These are phyloP conservation scores for Entomobrya proxima DNA, from an alignment of 2,888 invertebrate species.

Conservation along the genomic window DNA sequence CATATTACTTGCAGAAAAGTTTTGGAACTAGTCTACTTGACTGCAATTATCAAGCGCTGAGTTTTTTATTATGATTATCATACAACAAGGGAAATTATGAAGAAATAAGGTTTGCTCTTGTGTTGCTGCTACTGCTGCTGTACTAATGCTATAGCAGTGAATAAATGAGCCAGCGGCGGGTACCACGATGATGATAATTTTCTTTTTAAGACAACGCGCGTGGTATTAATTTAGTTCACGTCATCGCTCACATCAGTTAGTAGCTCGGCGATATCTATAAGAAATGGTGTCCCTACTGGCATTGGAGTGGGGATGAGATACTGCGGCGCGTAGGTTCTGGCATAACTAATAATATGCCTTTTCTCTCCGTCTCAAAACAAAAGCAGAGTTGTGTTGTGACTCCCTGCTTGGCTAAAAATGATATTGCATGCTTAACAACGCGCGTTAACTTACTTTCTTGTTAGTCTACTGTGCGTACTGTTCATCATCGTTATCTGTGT, in stretches of 20 bases:
- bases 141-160: too few relatives aligned
- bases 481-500: conserved; percentile 1
- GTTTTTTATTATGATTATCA: conserved; percentile 15
- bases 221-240: conserved; percentile 28
- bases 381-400: background rate
- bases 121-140: background rate
- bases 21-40: background rate
- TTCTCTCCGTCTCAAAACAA: background rate
- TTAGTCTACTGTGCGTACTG: background rate
- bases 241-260: conserved; percentile 16
- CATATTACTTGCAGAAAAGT: conserved; percentile 30
- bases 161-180: conserved; percentile 27
- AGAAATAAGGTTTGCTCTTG: conserved; percentile 16
- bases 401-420: background rate
- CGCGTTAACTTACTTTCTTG: background rate
- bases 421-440: background rate
- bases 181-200: conserved; percentile 16
- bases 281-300: background rate
- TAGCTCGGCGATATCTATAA: background rate
- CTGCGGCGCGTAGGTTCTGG: background rate
- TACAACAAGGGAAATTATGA: conserved; percentile 10
- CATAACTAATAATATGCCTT: background rate
- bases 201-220: conserved; percentile 15
- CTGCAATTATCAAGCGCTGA: conserved; percentile 6
- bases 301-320: background rate